Base-by-base conservation (phyloP, 2,888 invertebrate genomes). In the Ligdia adustata region DNA sequence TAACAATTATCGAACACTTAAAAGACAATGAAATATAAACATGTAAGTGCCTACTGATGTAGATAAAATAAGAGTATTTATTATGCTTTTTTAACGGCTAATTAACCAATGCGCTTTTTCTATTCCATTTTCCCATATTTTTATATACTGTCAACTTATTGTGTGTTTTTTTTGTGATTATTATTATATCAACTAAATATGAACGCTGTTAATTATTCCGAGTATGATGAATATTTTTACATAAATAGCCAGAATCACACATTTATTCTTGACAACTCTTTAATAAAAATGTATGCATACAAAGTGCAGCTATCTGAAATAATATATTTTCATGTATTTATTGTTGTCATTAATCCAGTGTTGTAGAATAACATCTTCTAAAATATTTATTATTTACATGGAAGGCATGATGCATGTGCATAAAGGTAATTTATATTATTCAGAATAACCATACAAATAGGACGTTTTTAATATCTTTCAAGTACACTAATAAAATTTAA, bases 361-460 rank as follows among this genome's bases (percentile, higher is more conserved):
- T 18, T 41, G 27, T 37, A 42, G 40, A 42, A 18, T 38, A 20
- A 41, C 12, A 37, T 33, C 13, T 37, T 27, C 37, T 42, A 42
- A 63, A 65, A 66, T 66, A 69, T 69, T 59, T 73, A 38, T 84
- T 22, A 86, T 86, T 71, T 85, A 85, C 86, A 88, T 82, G 83
- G 83, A 86, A 86, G 84, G 86, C 83, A 74, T 79, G 69, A 83
- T 76, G 79, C 78, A 62, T 75, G 82, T 76, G 77, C 77, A 70
- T 34, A 33, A 29, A 20, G 31, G 15, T 31, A 9, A 9, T 22
- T 28, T 22, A 33, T 26, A 40, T 40, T 33, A 24, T 59, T 62
- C 63, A 57, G 61, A 65, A 57, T 55, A 61, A 44, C 33, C 3
- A 24, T 41, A 16, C 11, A 60, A 61, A 60, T 60, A 63, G 54